Percentiles rank a stretch among this genome's conserved stretches.
phyloP scores from a whole-genome alignment of 2,797 vertebrate genomes.

The Amniataba percoides region DNA sequence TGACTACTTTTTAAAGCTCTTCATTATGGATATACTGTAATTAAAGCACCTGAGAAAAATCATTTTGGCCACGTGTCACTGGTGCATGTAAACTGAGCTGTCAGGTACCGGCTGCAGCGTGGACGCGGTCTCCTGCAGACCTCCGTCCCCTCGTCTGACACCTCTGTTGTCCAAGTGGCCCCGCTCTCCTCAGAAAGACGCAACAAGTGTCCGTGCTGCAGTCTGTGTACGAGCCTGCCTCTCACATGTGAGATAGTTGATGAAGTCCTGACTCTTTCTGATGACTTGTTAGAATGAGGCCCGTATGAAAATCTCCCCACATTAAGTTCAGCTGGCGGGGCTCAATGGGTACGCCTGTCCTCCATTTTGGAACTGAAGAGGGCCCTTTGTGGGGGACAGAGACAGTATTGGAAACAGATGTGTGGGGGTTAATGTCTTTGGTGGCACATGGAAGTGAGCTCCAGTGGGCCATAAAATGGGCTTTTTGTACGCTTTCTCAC shows the following conservation, averaged over 20 bases:
- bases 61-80: not conserved
- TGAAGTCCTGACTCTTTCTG: not conserved
- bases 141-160: too few species aligned
- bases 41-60: not conserved
- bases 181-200: not conserved
- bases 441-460: not conserved
- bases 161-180: not conserved
- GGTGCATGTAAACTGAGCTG: not conserved
- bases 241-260: not conserved
- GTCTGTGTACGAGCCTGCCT: not conserved
- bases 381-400: slow-evolving; percentile 4
- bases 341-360: not conserved
- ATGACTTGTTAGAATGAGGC: not conserved
- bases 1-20: too few species aligned
- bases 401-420: slow-evolving; percentile 10
- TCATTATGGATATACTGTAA: not conserved
- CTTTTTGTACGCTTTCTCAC: too few species aligned
- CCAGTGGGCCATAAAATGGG: not conserved
- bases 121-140: not conserved
- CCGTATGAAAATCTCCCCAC: not conserved
- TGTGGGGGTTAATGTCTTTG: not conserved
- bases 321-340: not conserved
- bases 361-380: not conserved
- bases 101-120: not conserved
- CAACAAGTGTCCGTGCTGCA: not conserved